Evolutionary conservation across 2,113 vertebrate species (phyloP).

Genomic region (Numenius arquata): DNA sequence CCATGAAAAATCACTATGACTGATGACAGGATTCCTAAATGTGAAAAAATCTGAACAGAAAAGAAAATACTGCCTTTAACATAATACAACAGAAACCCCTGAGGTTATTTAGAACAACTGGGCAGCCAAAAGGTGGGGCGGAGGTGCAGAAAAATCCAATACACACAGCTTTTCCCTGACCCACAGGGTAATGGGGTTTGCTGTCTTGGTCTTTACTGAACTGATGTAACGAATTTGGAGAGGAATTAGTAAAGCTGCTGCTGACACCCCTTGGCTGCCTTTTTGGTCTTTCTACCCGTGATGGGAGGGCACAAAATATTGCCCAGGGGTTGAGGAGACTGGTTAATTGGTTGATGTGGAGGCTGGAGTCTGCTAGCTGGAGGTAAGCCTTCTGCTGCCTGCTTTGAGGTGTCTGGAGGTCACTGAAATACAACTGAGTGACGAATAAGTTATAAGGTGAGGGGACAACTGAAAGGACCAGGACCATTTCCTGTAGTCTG

Average conservation of each 20-base stretch:
- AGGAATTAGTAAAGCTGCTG: neutral
- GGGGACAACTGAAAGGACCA: no score
- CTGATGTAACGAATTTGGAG: neutral
- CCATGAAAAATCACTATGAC: neutral
- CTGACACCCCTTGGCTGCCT: neutral
- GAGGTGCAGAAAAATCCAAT: neutral
- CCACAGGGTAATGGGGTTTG: neutral
- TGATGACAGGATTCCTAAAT: neutral
- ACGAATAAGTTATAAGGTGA: neutral
- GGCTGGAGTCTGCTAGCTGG: no score
- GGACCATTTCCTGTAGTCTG: neutral
- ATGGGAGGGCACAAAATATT: neutral
- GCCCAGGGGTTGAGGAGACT: neutral
- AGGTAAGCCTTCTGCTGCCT: neutral
- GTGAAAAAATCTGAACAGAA: neutral
- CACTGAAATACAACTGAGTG: accelerated
- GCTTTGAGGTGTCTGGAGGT: neutral
- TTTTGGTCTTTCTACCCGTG: neutral
- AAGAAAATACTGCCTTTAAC: neutral
- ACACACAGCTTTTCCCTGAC: neutral
- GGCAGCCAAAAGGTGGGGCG: neutral
- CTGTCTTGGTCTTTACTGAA: neutral
- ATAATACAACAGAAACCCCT: neutral
- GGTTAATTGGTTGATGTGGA: neutral
- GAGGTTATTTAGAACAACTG: neutral